Evolutionary conservation across 2,888 invertebrate species (phyloP).

Genomic region (Ypsolopha sequella): DNA sequence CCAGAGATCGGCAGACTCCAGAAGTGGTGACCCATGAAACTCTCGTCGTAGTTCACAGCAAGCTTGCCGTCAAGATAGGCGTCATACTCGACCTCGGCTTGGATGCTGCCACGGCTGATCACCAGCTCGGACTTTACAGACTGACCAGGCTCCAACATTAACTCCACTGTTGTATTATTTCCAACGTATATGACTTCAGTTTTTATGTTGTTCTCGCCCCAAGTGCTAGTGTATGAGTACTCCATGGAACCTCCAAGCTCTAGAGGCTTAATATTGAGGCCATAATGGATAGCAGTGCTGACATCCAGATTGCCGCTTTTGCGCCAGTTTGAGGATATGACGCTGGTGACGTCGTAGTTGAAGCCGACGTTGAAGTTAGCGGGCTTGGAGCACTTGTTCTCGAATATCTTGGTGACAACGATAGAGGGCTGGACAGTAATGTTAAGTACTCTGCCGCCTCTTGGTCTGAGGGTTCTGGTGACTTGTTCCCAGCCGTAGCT

Average conservation of each 20-base stretch:
- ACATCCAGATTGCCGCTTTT: not conserved
- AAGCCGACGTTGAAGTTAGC: not conserved
- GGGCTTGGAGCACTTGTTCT: not conserved
- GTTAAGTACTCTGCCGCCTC: not conserved
- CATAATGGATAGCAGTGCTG: not conserved
- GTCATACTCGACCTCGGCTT: slow-evolving; percentile 14
- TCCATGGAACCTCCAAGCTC: not conserved
- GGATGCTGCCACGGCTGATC: slow-evolving; percentile 2
- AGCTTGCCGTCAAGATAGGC: slow-evolving; percentile 13
- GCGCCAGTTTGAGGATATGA: not conserved
- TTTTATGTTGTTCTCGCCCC: not conserved
- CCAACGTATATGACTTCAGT: not conserved
- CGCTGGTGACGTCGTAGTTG: not conserved
- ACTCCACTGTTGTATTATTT: not conserved
- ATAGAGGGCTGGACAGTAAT: not conserved
- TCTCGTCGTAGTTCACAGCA: slow-evolving; percentile 12
- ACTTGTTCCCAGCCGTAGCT: not conserved
- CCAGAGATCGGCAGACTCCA: slow-evolving; percentile 15
- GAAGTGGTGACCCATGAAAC: slow-evolving; percentile 13
- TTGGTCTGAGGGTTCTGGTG: not conserved
- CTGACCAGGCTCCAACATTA: slow-evolving; percentile 1
- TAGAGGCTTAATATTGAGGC: not conserved
- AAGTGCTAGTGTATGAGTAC: not conserved
- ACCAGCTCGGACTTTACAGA: not conserved
- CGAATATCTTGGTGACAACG: not conserved